Percentiles rank a stretch among this genome's conserved stretches.
Evolutionary conservation across 2,113 vertebrate genomes (phyloP).

Genomic region (Alethe diademata): DNA sequence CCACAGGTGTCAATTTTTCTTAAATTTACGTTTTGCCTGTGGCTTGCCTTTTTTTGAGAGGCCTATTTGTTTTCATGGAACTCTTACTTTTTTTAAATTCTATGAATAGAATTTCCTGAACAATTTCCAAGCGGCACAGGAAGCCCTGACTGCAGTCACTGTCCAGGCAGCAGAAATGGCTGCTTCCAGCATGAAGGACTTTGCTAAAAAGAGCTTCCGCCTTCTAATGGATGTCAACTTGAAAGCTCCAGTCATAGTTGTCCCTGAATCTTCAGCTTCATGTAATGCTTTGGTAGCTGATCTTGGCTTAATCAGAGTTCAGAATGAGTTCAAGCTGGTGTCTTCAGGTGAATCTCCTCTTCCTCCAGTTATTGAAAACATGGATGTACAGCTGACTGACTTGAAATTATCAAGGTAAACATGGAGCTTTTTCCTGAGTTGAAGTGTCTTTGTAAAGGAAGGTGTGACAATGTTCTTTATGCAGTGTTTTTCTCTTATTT

Average conservation of each 20-base stretch:
- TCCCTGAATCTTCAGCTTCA: slow-evolving; percentile 83
- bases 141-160: slow-evolving; percentile 86
- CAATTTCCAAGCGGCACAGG: slow-evolving; percentile 88
- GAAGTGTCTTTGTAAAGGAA: background rate
- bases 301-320: slow-evolving; percentile 83
- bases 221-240: slow-evolving; percentile 81
- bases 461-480: fast-evolving
- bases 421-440: background rate
- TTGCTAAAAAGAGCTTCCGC: slow-evolving; percentile 84
- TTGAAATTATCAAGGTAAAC: slow-evolving; percentile 88
- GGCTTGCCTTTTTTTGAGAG: background rate
- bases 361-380: slow-evolving; percentile 86
- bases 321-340: slow-evolving; percentile 80
- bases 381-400: slow-evolving; percentile 85
- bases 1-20: background rate
- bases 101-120: slow-evolving; percentile 84
- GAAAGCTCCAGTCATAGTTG: slow-evolving; percentile 85
- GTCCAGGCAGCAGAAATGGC: slow-evolving; percentile 90
- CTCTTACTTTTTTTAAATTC: background rate
- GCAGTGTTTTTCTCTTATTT: background rate
- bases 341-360: slow-evolving; percentile 70
- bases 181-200: slow-evolving; percentile 84
- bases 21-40: background rate
- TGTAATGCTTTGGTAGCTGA: slow-evolving; percentile 80
- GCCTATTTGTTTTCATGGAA: background rate